Evolutionary conservation across 1,140 invertebrate species (phyloP).

Genomic region (Ips nitidus): DNA sequence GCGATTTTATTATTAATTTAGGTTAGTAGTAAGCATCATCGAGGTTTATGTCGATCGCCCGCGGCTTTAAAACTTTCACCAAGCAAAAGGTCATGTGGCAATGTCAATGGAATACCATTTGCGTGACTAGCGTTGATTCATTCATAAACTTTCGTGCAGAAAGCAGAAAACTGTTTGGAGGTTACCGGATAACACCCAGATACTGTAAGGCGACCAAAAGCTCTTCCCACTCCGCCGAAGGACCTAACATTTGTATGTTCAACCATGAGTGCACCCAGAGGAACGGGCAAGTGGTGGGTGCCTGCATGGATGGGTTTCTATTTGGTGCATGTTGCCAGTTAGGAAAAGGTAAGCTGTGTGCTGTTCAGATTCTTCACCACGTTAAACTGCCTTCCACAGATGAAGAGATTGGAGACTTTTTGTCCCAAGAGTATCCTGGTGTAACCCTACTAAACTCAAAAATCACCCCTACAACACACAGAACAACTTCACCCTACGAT

Average conservation of each 20-base stretch:
- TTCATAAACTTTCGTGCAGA: constrained; percentile 54
- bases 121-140: not conserved
- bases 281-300: constrained; percentile 80
- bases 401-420: constrained; percentile 48
- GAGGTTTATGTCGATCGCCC: not conserved
- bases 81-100: not conserved
- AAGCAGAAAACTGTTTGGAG: constrained; percentile 78
- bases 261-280: constrained; percentile 85
- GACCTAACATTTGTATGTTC: constrained; percentile 89
- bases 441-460: constrained; percentile 36
- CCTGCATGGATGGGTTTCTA: constrained; percentile 89
- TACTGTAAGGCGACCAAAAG: constrained; percentile 64
- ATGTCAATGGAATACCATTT: not conserved
- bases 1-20: not conserved
- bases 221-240: constrained; percentile 54
- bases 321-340: constrained; percentile 87
- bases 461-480: constrained; percentile 20
- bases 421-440: constrained; percentile 49
- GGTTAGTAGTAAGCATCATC: constrained; percentile 1
- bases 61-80: not conserved
- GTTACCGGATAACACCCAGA: constrained; percentile 79
- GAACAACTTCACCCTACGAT: constrained; percentile 37
- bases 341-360: constrained; percentile 48
- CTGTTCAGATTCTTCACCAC: too few species aligned
- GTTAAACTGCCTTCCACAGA: constrained; percentile 1